Evolutionary conservation across 2,797 vertebrate genomes (phyloP).

Genomic region (Forpus xanthops): DNA sequence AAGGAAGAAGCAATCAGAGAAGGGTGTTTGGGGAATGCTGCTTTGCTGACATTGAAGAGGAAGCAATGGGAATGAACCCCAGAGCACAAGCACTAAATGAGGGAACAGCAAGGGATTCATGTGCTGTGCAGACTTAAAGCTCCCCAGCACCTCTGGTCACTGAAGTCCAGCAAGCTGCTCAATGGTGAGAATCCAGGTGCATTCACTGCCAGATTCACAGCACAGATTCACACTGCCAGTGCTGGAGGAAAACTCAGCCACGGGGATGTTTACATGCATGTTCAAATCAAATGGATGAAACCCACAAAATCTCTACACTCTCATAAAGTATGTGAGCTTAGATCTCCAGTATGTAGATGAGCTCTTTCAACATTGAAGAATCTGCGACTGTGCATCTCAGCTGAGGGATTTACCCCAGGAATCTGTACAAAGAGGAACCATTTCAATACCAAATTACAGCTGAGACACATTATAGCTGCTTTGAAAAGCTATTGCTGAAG

Average conservation of each 20-base stretch:
- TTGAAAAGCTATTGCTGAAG: not conserved
- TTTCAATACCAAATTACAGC: not conserved
- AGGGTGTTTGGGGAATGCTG: not conserved
- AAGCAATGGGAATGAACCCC: not conserved
- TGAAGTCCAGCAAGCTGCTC: not conserved
- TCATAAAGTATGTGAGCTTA: not conserved
- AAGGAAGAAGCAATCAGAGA: not conserved
- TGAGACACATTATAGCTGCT: not conserved
- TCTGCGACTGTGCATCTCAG: not conserved
- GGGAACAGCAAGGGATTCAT: not conserved
- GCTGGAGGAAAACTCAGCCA: not conserved
- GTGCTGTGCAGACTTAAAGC: not conserved
- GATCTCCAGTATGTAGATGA: not conserved
- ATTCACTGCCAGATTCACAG: not conserved
- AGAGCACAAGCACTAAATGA: not conserved
- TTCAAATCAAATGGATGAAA: constrained; percentile 3
- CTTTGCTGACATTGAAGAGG: not conserved
- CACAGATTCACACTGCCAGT: accelerated
- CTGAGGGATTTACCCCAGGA: not conserved
- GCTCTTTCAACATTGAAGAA: not conserved
- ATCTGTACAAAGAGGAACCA: not conserved
- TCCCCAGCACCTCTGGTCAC: not conserved
- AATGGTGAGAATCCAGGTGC: not conserved
- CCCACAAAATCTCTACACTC: not conserved
- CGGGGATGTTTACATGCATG: not conserved